These are phyloP conservation scores for Prostheceraeus crozeri DNA, from an alignment of 2,888 invertebrate species.

Conservation along the genomic window DNA sequence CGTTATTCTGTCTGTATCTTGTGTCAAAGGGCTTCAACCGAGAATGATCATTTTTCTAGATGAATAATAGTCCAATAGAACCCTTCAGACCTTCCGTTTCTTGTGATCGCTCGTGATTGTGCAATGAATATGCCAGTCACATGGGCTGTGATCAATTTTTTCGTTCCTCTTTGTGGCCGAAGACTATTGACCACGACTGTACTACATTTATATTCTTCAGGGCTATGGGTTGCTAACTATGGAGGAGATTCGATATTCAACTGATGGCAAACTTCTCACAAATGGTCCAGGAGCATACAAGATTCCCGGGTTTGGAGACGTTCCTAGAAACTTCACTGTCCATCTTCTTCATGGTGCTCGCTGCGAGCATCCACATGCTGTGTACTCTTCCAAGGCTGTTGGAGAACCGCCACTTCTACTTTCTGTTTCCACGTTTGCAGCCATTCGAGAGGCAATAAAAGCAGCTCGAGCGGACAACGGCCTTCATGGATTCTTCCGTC, in stretches of 20 bases:
- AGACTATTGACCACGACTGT: too few species aligned
- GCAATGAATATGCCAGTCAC: too few species aligned
- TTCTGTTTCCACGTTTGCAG: constrained; percentile 77
- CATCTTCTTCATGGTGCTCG: constrained; percentile 63
- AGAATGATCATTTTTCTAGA: too few species aligned
- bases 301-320: constrained; percentile 82
- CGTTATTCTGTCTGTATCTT: too few species aligned
- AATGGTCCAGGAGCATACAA: constrained; percentile 88
- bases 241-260: constrained; percentile 66
- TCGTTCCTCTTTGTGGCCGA: too few species aligned
- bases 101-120: too few species aligned
- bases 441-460: constrained; percentile 72
- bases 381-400: constrained; percentile 90
- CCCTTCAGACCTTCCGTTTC: too few species aligned
- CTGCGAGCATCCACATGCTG: constrained; percentile 72
- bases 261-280: constrained; percentile 71
- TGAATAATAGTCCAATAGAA: too few species aligned
- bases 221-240: constrained; percentile 34
- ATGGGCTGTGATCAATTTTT: too few species aligned
- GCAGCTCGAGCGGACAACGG: constrained; percentile 70
- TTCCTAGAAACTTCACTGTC: constrained; percentile 83
- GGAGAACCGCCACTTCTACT: constrained; percentile 90
- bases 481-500: constrained; percentile 60
- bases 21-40: too few species aligned
- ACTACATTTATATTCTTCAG: too few species aligned